Base-by-base conservation (phyloP, 2,113 vertebrate genomes). In the Pteruthius melanotis region DNA sequence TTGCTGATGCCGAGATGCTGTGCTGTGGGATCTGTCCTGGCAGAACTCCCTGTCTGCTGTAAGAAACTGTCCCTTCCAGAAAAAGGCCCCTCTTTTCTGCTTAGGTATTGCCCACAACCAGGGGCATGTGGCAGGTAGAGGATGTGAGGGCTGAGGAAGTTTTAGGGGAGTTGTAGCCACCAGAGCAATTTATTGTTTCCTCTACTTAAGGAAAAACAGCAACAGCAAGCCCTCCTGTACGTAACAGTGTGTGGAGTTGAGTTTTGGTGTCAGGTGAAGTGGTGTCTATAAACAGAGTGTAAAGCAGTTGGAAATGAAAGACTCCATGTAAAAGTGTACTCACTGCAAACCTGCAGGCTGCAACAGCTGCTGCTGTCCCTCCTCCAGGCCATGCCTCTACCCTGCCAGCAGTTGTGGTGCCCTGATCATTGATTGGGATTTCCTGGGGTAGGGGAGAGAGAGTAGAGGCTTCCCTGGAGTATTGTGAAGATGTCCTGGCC, bases 321-420 rank as follows among this genome's bases (percentile, higher is more conserved):
- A 15, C 47, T 78, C 6, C 1, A 0, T 28, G 33, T 80, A 39
- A 23, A 88, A 87, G 23, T 27, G n/a, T 28, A 19, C 52, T 87
- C 7, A 2, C 11, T 71, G 74, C 24, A 42, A 7, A 26, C 7
- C 19, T 2, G 1, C 30, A 75, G 44, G 47, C 61, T 84, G 44
- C 27, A 70, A 39, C 90, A 90, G 89, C 87, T 95, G 93, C 92
- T 82, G 45, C 65, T 40, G 21, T 79, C 94, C 21, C 40, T 96
- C 40, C 7, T 64, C 10, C 31, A 26, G 61, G 39, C 63, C 10
- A 4, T 69, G 40, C 8, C 10, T 50, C 6, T 54, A 2, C n/a
- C 6, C 20, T 57, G 17, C 49, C 42, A 40, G 26, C 12, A 17
- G 27, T 27, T 69, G n/a, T 79, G 22, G 11, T 78, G 22, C 44